These are phyloP conservation scores for Turritopsis rubra DNA, from an alignment of 30 jellyfish, hydroid and myxozoan genomes.

Conservation along the genomic window DNA sequence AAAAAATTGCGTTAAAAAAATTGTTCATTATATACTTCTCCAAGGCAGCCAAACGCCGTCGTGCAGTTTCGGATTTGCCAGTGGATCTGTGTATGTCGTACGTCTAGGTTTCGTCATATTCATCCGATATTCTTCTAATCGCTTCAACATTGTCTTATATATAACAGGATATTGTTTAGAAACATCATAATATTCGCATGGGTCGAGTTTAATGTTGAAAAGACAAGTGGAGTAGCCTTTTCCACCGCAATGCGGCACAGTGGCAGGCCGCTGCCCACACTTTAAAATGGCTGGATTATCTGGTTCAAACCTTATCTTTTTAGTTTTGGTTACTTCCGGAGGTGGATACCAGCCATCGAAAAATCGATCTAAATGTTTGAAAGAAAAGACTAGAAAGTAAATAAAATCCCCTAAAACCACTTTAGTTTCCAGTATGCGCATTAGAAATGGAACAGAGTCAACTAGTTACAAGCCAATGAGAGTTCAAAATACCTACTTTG, in stretches of 20 bases:
- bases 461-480: not conserved
- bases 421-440: no score
- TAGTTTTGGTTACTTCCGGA: constrained; percentile 36
- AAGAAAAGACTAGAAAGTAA: no score
- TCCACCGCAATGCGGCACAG: constrained; percentile 47
- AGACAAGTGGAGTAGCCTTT: constrained; percentile 49
- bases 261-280: constrained; percentile 62
- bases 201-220: constrained; percentile 57
- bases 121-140: constrained; percentile 35
- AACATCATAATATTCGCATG: constrained; percentile 72
- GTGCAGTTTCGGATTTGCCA: constrained; percentile 59
- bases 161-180: constrained; percentile 51
- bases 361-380: constrained; percentile 1
- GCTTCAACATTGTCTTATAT: constrained; percentile 16
- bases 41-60: constrained; percentile 82
- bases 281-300: constrained; percentile 36
- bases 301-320: not conserved
- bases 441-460: no score
- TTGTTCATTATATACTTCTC: not conserved
- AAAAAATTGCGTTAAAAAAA: not conserved
- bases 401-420: no score
- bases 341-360: constrained; percentile 81
- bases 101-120: constrained; percentile 20
- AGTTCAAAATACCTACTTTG: constrained; percentile 29
- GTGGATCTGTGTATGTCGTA: constrained; percentile 47